Base-by-base conservation (phyloP, 2,888 invertebrate species). In the Luperina nickerlii region DNA sequence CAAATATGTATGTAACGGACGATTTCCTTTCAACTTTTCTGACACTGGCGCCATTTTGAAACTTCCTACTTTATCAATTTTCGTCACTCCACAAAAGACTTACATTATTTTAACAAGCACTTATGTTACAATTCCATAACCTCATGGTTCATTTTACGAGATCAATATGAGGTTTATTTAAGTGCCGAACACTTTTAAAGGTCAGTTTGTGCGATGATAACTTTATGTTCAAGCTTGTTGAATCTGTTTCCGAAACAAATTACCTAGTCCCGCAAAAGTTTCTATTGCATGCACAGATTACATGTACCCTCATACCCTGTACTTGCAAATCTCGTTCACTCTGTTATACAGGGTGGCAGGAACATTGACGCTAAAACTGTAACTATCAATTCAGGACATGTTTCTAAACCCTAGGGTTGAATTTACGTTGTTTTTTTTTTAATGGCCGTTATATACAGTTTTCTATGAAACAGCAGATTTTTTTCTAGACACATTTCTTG, bases 251-350 rank as follows among this genome's bases (percentile, higher is more conserved):
- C n/a, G 48, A 6, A 74, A 51, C 74, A 13, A 74, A 69, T 60
- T 73, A 18, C 45, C 42, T 11, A 2, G 20, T 18, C 24, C 27
- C 11, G 57, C 72, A 73, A 18, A 32, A 75, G 57, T 75, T 75
- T 60, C 24, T 32, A 73, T 73, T 75, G 24, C 74, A 38, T n/a
- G 32, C 45, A 38, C 18, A 51, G n/a, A 74, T 74, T 67, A 38
- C n/a, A 67, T 74, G 20, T 67, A n/a, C 38, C 20, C n/a, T 38
- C 38, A 42, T 42, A 42, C 2, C 67, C 45, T 18, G 6, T 48
- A 45, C 11, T 27, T n/a, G 67, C 42, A 42, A 72, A 72, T 57
- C 4, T 68, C 11, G 11, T 45, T 18, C 32, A 3, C 8, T 8
- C 9, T 63, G 18, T 20, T 20, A 18, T 20, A 63, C 18, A 48